These are phyloP conservation scores for Reticulitermes speratus DNA, from an alignment of 1,140 invertebrate genomes.

Conservation along the genomic window DNA sequence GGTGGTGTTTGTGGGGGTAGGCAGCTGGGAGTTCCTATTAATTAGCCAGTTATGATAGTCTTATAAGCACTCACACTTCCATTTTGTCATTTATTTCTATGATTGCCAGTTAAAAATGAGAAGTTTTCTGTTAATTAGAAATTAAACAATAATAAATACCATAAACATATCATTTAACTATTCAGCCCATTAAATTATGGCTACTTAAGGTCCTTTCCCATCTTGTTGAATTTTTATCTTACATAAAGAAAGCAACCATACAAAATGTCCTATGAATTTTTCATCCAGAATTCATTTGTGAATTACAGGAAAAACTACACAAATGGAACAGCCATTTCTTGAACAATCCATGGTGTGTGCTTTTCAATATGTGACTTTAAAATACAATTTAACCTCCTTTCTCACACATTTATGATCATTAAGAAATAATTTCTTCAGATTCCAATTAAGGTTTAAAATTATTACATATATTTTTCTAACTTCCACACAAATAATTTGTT, in stretches of 20 bases:
- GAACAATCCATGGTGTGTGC: neutral
- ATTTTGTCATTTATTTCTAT: neutral
- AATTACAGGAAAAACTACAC: conserved; percentile 19
- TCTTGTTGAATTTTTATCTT: neutral
- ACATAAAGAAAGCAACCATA: neutral
- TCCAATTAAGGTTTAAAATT: neutral
- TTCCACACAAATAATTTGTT: conserved; percentile 2
- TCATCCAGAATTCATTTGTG: neutral
- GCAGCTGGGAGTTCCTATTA: neutral
- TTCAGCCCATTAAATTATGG: neutral
- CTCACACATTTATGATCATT: neutral
- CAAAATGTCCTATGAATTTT: neutral
- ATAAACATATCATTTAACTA: neutral
- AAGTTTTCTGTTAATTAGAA: neutral
- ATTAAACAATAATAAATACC: neutral
- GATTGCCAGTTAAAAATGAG: neutral
- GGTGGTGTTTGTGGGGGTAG: neutral
- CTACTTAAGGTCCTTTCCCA: neutral
- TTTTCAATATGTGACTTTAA: neutral
- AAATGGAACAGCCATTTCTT: neutral
- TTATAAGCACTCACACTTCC: conserved; percentile 2
- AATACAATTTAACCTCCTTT: neutral
- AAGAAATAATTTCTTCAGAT: neutral
- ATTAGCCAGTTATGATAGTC: neutral
- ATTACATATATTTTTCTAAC: neutral